phyloP scores from a whole-genome alignment of 2,888 invertebrate species.

The Patella pellucida region DNA sequence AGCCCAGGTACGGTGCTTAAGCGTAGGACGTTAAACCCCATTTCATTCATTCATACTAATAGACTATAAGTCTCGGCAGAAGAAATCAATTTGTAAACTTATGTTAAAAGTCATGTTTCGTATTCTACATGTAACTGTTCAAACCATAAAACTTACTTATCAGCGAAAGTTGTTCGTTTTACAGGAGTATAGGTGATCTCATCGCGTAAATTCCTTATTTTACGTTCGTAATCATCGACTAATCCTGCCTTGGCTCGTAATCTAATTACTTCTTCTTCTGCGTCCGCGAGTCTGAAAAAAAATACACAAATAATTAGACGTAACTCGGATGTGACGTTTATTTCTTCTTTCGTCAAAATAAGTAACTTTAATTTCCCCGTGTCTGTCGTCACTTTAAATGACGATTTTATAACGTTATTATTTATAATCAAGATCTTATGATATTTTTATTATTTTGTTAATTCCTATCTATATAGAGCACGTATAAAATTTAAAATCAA shows the following conservation, averaged over 20 bases:
- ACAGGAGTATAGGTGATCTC: constrained; percentile 45
- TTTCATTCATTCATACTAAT: too few species aligned
- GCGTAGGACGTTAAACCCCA: too few species aligned
- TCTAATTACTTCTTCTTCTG: constrained; percentile 63
- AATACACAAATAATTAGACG: constrained; percentile 16
- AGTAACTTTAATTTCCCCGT: not conserved
- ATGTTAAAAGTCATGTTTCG: too few species aligned
- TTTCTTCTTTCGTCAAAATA: not conserved
- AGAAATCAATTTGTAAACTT: too few species aligned
- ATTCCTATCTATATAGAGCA: too few species aligned
- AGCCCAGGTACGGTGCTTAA: too few species aligned
- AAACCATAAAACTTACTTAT: not conserved
- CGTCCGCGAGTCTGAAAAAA: constrained; percentile 53
- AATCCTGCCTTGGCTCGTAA: constrained; percentile 57
- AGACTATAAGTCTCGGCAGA: too few species aligned
- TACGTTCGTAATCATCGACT: constrained; percentile 65
- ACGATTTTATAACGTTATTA: too few species aligned
- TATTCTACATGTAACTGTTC: not conserved
- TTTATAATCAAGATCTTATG: too few species aligned
- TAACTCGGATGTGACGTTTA: not conserved
- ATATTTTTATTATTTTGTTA: too few species aligned
- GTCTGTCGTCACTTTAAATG: not conserved
- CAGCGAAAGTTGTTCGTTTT: not conserved
- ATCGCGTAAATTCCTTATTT: constrained; percentile 62
- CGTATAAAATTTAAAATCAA: too few species aligned